Conservation (phyloP, 2,113 vertebrate species). For the Sprattus sprattus region DNA sequence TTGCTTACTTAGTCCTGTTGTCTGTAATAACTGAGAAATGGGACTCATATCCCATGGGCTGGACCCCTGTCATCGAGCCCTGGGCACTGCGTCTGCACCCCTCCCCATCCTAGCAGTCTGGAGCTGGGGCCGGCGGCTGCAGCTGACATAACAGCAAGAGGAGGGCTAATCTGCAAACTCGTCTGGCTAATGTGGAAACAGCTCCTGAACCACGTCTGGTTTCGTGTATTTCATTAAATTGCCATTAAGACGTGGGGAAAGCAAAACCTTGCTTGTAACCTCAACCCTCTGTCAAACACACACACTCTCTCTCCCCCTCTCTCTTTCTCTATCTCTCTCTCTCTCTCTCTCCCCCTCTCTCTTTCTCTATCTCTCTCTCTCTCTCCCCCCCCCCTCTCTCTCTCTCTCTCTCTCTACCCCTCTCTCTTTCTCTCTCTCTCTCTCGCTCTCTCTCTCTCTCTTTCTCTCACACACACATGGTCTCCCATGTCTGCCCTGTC, state of each 20-base stretch:
- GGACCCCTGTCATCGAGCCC: not conserved
- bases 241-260: slow-evolving; percentile 22
- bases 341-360: not conserved
- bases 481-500: slow-evolving; percentile 29
- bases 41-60: not conserved
- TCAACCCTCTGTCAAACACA: slow-evolving; percentile 11
- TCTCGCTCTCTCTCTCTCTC: not conserved
- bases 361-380: not conserved
- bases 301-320: not conserved
- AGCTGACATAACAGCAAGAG: not conserved
- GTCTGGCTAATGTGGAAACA: slow-evolving; percentile 29
- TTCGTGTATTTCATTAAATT: slow-evolving; percentile 45
- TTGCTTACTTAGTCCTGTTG: slow-evolving; percentile 2
- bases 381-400: no score
- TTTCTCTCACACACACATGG: not conserved
- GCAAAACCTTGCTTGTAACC: slow-evolving; percentile 22
- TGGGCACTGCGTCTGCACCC: not conserved
- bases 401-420: not conserved
- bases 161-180: slow-evolving; percentile 33
- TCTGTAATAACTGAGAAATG: slow-evolving; percentile 1
- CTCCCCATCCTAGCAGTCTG: not conserved
- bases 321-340: not conserved
- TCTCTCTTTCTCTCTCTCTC: not conserved
- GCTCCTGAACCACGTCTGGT: slow-evolving; percentile 32
- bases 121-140: not conserved